Evolutionary conservation across 2,888 invertebrate species (phyloP).

Genomic region (Lochmaea capreae): DNA sequence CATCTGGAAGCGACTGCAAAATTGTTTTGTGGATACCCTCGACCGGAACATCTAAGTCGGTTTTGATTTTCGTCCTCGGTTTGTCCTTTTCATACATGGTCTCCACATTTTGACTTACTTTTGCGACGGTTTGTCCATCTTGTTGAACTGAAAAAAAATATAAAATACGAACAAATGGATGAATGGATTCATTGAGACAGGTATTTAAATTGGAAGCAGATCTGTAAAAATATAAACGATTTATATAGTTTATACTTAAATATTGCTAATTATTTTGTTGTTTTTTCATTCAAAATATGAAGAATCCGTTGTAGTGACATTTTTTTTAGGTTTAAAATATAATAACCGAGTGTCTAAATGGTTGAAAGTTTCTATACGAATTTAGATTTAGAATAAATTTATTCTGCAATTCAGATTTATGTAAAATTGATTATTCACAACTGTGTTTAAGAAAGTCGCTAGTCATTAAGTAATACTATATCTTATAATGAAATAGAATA

Average conservation of each 20-base stretch:
- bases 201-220: too few species aligned
- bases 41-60: conserved; percentile 70
- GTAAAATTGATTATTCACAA: conserved; percentile 5
- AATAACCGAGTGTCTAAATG: neutral
- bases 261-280: too few species aligned
- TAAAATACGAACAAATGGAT: neutral
- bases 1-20: conserved; percentile 62
- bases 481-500: too few species aligned
- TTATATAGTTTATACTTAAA: too few species aligned
- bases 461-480: too few species aligned
- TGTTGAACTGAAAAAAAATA: conserved; percentile 61
- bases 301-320: too few species aligned
- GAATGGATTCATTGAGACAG: neutral
- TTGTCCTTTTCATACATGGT: conserved; percentile 57
- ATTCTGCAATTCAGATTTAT: conserved; percentile 2
- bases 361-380: neutral
- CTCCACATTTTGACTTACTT: conserved; percentile 61
- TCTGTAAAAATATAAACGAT: too few species aligned
- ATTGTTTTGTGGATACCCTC: conserved; percentile 70
- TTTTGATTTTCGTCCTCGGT: conserved; percentile 67
- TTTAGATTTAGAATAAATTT: neutral
- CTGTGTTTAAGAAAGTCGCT: conserved; percentile 5
- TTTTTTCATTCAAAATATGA: too few species aligned
- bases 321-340: too few species aligned
- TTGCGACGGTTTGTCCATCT: conserved; percentile 63